These are phyloP conservation scores for Brassicogethes aeneus DNA, from an alignment of 2,888 invertebrate species.

Conservation along the genomic window DNA sequence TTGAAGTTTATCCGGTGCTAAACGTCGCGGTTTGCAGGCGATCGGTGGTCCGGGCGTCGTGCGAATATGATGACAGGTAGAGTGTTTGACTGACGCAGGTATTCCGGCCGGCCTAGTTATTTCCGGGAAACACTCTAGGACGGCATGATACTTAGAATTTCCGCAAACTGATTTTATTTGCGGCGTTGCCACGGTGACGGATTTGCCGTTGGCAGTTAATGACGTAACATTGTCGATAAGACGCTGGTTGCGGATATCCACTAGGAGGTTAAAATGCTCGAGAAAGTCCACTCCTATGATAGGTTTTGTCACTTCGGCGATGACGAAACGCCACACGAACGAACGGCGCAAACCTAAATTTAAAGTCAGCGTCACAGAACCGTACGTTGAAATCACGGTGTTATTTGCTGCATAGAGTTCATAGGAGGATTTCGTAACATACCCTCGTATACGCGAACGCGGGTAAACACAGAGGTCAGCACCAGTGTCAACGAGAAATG, in stretches of 20 bases:
- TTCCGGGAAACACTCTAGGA: conserved; percentile 8
- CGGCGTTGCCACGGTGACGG: neutral
- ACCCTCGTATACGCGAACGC: conserved; percentile 13
- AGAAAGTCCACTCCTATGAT: conserved; percentile 17
- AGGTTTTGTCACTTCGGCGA: neutral
- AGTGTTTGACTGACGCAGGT: conserved; percentile 9
- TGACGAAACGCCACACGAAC: neutral
- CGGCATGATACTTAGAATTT: conserved; percentile 6
- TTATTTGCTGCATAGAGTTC: conserved; percentile 29
- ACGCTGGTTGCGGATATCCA: conserved; percentile 21
- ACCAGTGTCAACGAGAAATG: conserved; percentile 15
- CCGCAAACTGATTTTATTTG: conserved; percentile 7
- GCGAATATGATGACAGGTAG: conserved; percentile 19
- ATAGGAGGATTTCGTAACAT: conserved; percentile 17
- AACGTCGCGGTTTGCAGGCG: conserved; percentile 23
- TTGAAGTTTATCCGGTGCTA: conserved; percentile 24
- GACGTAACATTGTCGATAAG: conserved; percentile 17
- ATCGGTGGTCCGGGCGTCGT: conserved; percentile 23
- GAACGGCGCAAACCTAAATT: neutral
- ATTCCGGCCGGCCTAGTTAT: conserved; percentile 10
- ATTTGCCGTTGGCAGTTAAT: conserved; percentile 2
- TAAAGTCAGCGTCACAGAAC: conserved; percentile 19
- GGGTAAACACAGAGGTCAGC: conserved; percentile 20
- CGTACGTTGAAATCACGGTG: conserved; percentile 26
- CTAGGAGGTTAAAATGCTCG: conserved; percentile 24